Evolutionary conservation across 2,888 invertebrate species (phyloP), one percentile per base, ranked within the genome.

Genomic region (Ceramica pisi): DNA sequence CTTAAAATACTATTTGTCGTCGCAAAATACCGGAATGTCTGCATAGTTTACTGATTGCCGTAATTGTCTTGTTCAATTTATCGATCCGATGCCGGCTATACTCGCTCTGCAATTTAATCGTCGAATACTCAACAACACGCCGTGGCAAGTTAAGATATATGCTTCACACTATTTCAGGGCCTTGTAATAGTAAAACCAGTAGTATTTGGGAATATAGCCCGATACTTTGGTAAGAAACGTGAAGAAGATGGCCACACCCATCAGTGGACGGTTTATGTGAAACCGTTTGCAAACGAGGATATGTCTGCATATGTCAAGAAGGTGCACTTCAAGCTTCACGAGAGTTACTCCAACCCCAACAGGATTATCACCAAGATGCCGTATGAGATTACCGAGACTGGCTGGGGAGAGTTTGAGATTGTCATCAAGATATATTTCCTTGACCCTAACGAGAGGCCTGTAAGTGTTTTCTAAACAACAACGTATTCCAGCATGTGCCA

Each of bases 371-470:
- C 98, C 0, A 98, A 99, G 91, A 99, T 99, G 1, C 99, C 99
- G 0, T 99, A 99, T 90, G 99, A 99, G 96, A 97, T 99, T 7
- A 98, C 98, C 0, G 99, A 99, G 94, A 99, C 99, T 0, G 99
- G 99, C 2, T 99, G 99, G 99, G 99, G 99, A 82, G 99, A 99
- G 95, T 99, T 99, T 92, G 99, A 99, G 94, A 98, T 99, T 81
- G 98, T 98, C 44, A 99, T 99, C 68, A 99, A 99, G 92, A 98
- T 99, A 78, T 99, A 99, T 93, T 99, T 99, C 89, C 98, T 98
- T 89, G 99, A 99, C 96, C 98, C 98, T 1, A 99, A 99, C 89
- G 99, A 99, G 94, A 96, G 98, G 90, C 98, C 99, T 31, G 99
- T 99, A 93, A 97, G 97, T 96, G 77, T 38, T 55, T 44, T 44